phyloP scores from a whole-genome alignment of 2,113 vertebrate species.

The Catharus minimus region DNA sequence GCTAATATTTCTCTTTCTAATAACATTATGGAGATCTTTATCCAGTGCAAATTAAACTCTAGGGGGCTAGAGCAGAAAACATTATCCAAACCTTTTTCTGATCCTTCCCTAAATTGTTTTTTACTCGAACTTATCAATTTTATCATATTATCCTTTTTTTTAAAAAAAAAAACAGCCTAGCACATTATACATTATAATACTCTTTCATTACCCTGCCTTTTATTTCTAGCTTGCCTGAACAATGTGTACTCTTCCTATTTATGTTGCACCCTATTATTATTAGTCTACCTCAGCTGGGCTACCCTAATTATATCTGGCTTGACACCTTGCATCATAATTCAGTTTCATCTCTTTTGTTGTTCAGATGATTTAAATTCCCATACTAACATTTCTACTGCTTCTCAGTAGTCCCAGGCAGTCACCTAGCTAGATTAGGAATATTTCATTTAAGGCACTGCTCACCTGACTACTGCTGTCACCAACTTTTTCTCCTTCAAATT shows the following conservation, averaged over 20 bases:
- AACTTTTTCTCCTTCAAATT: background rate
- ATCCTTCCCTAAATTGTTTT: slow-evolving; percentile 1
- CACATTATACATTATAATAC: background rate
- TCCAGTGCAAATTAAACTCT: slow-evolving; percentile 35
- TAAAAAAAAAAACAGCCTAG: background rate
- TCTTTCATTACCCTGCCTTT: background rate
- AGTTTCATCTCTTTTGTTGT: background rate
- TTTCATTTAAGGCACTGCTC: background rate
- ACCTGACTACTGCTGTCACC: background rate
- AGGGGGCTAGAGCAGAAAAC: slow-evolving; percentile 16
- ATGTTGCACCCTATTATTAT: background rate
- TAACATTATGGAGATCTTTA: slow-evolving; percentile 35
- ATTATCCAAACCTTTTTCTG: background rate
- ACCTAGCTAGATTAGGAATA: background rate
- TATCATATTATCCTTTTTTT: background rate
- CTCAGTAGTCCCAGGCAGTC: background rate
- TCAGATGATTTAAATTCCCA: background rate
- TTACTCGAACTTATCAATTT: background rate
- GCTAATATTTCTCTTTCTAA: slow-evolving; percentile 56
- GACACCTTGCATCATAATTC: background rate
- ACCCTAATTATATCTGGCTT: background rate
- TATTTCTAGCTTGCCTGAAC: background rate
- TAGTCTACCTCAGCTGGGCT: background rate
- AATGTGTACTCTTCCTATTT: background rate
- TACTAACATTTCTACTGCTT: background rate